Conservation (phyloP, 2,113 vertebrate genomes). For the Perccottus glenii region DNA sequence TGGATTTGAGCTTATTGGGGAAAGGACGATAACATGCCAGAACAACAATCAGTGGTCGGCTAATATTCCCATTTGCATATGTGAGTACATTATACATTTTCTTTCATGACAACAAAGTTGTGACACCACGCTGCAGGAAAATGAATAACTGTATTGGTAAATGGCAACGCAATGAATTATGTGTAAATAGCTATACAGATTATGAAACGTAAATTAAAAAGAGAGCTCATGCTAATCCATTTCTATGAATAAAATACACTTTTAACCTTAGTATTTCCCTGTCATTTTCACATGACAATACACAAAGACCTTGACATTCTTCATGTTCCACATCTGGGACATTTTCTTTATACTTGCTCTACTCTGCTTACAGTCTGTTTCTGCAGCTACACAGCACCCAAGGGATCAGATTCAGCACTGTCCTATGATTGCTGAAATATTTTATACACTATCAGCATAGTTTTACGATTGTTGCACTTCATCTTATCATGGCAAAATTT, state of each 20-base stretch:
- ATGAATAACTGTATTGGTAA: slow-evolving; percentile 55
- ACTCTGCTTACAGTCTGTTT: slow-evolving; percentile 38
- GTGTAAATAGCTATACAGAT: slow-evolving; percentile 32
- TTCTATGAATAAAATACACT: background rate
- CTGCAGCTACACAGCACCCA: slow-evolving; percentile 48
- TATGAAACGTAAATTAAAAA: background rate
- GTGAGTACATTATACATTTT: slow-evolving; percentile 82
- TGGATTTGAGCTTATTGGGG: slow-evolving; percentile 97
- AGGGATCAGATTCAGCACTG: slow-evolving; percentile 39
- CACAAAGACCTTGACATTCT: background rate
- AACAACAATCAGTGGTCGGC: slow-evolving; percentile 99
- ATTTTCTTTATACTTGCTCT: slow-evolving; percentile 7
- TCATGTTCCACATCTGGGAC: slow-evolving; percentile 19
- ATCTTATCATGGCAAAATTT: slow-evolving; percentile 33
- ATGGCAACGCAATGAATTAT: slow-evolving; percentile 27
- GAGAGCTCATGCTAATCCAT: no score
- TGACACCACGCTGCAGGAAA: slow-evolving; percentile 43
- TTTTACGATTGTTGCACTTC: slow-evolving; percentile 31
- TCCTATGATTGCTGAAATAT: slow-evolving; percentile 58
- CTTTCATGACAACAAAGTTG: slow-evolving; percentile 28
- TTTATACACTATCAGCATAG: slow-evolving; percentile 51
- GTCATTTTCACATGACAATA: background rate
- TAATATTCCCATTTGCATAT: slow-evolving; percentile 99
- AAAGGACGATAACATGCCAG: slow-evolving; percentile 96
- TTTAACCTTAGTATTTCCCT: background rate